Evolutionary conservation across 2,888 invertebrate genomes (phyloP).

Genomic region (Lithophane socia): DNA sequence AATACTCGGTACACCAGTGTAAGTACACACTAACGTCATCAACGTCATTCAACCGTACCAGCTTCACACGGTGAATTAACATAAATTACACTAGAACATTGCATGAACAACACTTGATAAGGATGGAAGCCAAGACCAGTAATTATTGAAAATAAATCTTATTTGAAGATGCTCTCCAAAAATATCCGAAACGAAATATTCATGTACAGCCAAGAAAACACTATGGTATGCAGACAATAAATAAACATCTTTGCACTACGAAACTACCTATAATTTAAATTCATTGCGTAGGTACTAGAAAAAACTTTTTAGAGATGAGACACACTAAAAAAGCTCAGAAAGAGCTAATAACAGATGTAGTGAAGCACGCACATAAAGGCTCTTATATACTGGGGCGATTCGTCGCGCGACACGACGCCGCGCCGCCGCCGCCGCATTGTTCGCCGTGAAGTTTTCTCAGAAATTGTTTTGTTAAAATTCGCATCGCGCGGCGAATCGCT

Average conservation of each 20-base stretch:
- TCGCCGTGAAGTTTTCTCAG: too few relatives aligned
- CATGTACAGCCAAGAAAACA: neutral
- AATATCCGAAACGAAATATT: too few relatives aligned
- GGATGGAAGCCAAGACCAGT: neutral
- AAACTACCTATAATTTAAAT: conserved; percentile 3
- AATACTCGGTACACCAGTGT: conserved; percentile 8
- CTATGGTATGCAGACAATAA: conserved; percentile 44
- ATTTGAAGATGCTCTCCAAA: too few relatives aligned
- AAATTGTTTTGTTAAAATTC: too few relatives aligned
- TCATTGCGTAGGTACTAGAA: neutral
- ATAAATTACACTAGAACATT: conserved; percentile 14
- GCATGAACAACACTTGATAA: neutral
- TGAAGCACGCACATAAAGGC: too few relatives aligned
- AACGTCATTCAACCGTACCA: conserved; percentile 13
- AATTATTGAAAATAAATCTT: neutral
- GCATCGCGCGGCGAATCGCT: too few relatives aligned
- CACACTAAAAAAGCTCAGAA: neutral
- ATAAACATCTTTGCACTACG: conserved; percentile 36
- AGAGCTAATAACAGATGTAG: neutral
- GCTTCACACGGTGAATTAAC: conserved; percentile 26
- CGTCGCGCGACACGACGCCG: too few relatives aligned
- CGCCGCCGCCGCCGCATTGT: too few relatives aligned
- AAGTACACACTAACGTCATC: conserved; percentile 33
- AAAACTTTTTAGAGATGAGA: conserved; percentile 10
- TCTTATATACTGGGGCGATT: too few relatives aligned